Evolutionary conservation across 2,888 invertebrate species (phyloP), one percentile per base, ranked within the genome.

Genomic region (Trissoscelio sp.): DNA sequence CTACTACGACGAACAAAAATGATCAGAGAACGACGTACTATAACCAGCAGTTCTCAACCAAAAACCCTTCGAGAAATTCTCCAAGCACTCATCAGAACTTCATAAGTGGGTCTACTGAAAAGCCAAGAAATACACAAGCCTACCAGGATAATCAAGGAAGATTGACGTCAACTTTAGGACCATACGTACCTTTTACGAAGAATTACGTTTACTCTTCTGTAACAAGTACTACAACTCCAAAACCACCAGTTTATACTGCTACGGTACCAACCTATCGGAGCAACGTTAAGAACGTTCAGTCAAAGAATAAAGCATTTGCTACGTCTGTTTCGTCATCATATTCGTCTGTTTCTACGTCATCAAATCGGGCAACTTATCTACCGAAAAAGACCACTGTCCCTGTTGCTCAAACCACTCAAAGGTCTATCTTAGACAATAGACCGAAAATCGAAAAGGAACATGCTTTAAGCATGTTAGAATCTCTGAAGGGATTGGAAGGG

Each of bases 381-480:
- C 88, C 88, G 4, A 86, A 88, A 58, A 86, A 86, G 55, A 87
- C 87, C 6, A 85, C 87, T 3, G 79, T 66, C 7, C 44, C 82
- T 2, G 53, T 86, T 3, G 53, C 85, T 0, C 82, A 86, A 14
- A 74, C 85, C 0, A 79, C 83, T 0, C 86, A 85, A 22, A 85
- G 82, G 51, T 82, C 79, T 11, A 70, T 73, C 22, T 55, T 88
- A 3, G 84, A 86, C 2, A 86, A 83, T 3, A 83, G 88, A 60
- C 86, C 91, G 88, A 0, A 89, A 91, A 86, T 87, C 0, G 94
- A 95, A 69, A 93, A 94, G 67, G 95, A 95, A 85, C 94, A 96
- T 86, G 93, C 95, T 0, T 93, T 95, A 79, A 94, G 94, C 80
- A 94, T 96, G 92, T 91, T 96, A 53, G 94, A 94, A 80, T 95